Conservation (phyloP, 2,113 vertebrate genomes). For the Labeo rohita region DNA sequence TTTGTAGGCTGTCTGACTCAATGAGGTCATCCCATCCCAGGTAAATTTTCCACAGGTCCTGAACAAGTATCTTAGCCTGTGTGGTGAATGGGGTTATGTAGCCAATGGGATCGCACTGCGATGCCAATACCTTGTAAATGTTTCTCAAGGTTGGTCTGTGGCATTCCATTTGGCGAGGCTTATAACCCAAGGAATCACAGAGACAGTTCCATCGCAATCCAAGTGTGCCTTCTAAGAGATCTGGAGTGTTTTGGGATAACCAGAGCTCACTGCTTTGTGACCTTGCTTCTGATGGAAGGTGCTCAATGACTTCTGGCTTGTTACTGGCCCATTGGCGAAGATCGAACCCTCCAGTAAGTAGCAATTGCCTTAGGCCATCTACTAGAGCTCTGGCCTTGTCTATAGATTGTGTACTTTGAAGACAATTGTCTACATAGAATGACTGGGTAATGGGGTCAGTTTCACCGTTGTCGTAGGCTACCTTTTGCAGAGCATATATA, state of each 20-base stretch:
- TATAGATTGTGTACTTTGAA: not conserved
- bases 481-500: conserved; percentile 9
- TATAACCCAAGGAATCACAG: conserved; percentile 16
- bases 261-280: conserved; percentile 29
- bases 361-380: not conserved
- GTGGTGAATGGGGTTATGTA: conserved; percentile 30
- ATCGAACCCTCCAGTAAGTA: not conserved
- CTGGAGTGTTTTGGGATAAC: not conserved
- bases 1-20: not conserved
- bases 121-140: conserved; percentile 34
- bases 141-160: conserved; percentile 15
- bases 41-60: conserved; percentile 13
- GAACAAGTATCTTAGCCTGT: conserved; percentile 26
- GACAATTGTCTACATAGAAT: conserved; percentile 37
- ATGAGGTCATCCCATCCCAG: conserved; percentile 16
- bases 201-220: conserved; percentile 32
- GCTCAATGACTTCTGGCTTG: not conserved
- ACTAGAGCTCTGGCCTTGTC: conserved; percentile 14
- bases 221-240: conserved; percentile 17
- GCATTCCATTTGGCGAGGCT: not conserved
- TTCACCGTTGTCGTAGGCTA: not conserved
- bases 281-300: conserved; percentile 25
- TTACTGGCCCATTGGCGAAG: conserved; percentile 26
- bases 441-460: not conserved
- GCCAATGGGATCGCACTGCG: conserved; percentile 24